phyloP scores from a whole-genome alignment of 2,113 vertebrate species.

The Xyrauchen texanus region DNA sequence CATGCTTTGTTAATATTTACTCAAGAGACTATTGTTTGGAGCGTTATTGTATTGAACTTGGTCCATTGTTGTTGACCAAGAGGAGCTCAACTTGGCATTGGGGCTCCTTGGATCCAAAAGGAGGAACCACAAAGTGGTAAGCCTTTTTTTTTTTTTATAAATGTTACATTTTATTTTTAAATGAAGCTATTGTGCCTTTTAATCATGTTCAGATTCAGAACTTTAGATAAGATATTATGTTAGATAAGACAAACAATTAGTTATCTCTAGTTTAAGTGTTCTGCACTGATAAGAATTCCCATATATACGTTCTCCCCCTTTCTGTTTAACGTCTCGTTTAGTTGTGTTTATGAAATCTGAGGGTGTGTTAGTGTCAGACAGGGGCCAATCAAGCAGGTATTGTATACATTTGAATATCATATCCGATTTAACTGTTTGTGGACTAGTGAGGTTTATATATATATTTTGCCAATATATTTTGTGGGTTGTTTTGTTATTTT shows the following conservation, averaged over 20 bases:
- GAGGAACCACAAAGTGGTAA: neutral
- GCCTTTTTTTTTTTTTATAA: neutral
- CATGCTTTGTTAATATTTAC: neutral
- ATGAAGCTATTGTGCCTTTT: neutral
- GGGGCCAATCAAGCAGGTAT: neutral
- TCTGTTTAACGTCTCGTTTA: neutral
- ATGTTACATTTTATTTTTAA: no score
- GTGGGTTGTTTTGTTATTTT: no score
- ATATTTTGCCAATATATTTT: neutral
- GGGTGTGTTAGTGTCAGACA: neutral
- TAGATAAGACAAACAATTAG: neutral
- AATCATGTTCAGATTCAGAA: neutral
- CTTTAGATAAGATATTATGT: neutral
- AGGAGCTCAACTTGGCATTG: conserved; percentile 35
- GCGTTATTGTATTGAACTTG: conserved; percentile 26
- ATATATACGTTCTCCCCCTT: neutral
- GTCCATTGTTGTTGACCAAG: conserved; percentile 35
- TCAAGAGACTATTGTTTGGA: conserved; percentile 10
- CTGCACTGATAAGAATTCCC: neutral
- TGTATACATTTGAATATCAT: neutral
- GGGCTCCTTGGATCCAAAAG: neutral
- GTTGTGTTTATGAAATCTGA: neutral
- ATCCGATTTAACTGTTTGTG: neutral
- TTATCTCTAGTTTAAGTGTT: neutral
- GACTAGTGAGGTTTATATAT: neutral